Evolutionary conservation across 2,797 vertebrate genomes (phyloP).

Genomic region (Melanotaenia pygmaea): DNA sequence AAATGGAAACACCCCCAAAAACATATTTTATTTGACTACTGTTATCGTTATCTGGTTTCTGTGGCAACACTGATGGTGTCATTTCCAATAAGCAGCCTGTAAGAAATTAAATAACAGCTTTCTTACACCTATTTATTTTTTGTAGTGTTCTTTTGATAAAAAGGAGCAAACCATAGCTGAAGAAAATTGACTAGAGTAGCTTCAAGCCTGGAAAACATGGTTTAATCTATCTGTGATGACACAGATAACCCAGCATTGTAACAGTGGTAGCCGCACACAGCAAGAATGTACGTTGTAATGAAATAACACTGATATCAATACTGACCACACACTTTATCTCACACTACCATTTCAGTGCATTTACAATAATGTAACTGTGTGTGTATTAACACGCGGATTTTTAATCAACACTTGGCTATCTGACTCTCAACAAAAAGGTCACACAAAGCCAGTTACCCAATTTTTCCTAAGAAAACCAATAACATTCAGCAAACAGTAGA

Average conservation of each 20-base stretch:
- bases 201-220: constrained; percentile 42
- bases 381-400: neutral
- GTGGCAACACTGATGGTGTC: neutral
- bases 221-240: constrained; percentile 50
- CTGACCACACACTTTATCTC: too few species aligned
- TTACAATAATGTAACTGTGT: too few species aligned
- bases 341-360: too few species aligned
- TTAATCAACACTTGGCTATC: constrained; percentile 11
- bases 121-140: constrained; percentile 1
- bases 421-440: constrained; percentile 2
- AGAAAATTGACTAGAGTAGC: constrained; percentile 16
- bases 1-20: too few species aligned
- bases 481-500: constrained; percentile 5
- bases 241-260: constrained; percentile 58
- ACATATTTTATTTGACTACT: neutral
- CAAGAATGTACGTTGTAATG: neutral
- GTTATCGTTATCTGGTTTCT: neutral
- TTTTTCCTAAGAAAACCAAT: too few species aligned
- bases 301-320: neutral
- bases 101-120: constrained; percentile 34
- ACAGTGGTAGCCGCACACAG: constrained; percentile 24
- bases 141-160: constrained; percentile 44
- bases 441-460: neutral
- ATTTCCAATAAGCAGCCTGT: constrained; percentile 5
- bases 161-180: constrained; percentile 13